A percentile compares a stretch with the other conserved stretches of the same genome.
phyloP scores from a whole-genome alignment of 2,888 invertebrate genomes.

The Drosophila demipolita region DNA sequence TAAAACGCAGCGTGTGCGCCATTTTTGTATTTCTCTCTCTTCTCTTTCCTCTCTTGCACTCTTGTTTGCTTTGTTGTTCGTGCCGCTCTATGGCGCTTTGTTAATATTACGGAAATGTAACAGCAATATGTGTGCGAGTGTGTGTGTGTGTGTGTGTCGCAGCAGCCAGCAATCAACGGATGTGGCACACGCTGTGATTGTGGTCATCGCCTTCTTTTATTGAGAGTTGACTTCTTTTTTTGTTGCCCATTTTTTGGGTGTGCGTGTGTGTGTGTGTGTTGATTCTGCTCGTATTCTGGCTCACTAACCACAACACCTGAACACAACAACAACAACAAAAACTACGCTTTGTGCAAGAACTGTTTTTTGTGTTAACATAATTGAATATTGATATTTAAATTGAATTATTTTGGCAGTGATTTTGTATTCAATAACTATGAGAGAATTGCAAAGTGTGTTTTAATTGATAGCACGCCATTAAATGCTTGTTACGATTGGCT shows the following conservation, averaged over 20 bases:
- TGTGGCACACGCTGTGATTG: slow-evolving; percentile 68
- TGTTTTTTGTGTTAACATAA: slow-evolving; percentile 19
- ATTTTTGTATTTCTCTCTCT: slow-evolving; percentile 29
- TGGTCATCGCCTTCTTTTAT: slow-evolving; percentile 60
- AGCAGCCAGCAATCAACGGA: slow-evolving; percentile 42
- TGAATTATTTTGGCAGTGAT: slow-evolving; percentile 16
- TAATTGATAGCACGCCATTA: not conserved
- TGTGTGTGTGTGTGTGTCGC: not conserved
- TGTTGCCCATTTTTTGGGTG: not conserved
- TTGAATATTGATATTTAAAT: slow-evolving; percentile 48
- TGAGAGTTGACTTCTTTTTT: slow-evolving; percentile 36
- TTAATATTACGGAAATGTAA: slow-evolving; percentile 77
- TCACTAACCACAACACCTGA: slow-evolving; percentile 42
- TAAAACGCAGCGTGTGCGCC: slow-evolving; percentile 68
- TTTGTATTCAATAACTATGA: not conserved
- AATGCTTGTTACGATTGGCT: not conserved
- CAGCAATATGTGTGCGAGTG: slow-evolving; percentile 18
- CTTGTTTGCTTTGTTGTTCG: slow-evolving; percentile 52
- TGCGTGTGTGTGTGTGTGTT: not conserved
- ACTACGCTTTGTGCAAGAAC: not conserved
- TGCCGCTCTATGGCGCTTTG: slow-evolving; percentile 73
- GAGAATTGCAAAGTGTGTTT: not conserved
- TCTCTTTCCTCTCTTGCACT: not conserved
- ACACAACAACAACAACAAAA: not conserved
- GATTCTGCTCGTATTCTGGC: not conserved